Evolutionary conservation across 2,888 invertebrate genomes (phyloP).

Genomic region (Cephalotes varians): DNA sequence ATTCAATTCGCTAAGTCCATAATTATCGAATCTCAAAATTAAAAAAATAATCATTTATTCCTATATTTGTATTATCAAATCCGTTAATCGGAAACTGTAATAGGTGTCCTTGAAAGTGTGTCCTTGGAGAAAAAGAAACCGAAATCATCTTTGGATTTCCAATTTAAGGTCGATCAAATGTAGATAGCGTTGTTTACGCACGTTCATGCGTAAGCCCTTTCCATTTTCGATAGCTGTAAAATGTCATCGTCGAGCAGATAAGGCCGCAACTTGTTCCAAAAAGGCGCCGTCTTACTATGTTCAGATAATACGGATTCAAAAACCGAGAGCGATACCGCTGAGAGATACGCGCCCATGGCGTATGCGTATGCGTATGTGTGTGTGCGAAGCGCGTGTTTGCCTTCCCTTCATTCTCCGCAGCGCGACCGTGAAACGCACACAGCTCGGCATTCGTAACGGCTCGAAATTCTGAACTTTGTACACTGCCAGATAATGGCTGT

Average conservation of each 20-base stretch:
- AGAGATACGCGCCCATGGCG: constrained; percentile 11
- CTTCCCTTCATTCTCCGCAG: constrained; percentile 47
- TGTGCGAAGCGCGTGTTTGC: not conserved
- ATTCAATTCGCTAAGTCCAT: not conserved
- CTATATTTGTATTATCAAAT: not conserved
- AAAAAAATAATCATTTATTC: not conserved
- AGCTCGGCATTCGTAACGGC: constrained; percentile 44
- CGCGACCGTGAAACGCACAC: constrained; percentile 31
- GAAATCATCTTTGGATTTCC: not conserved
- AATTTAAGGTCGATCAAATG: not conserved
- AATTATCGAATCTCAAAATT: not conserved
- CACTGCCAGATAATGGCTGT: constrained; percentile 69
- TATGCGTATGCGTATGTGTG: not conserved
- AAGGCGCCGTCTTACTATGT: constrained; percentile 33
- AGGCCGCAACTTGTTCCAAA: constrained; percentile 32
- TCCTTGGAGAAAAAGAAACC: not conserved
- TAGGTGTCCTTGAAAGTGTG: too few relatives aligned
- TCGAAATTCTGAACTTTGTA: constrained; percentile 71
- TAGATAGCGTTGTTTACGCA: constrained; percentile 25
- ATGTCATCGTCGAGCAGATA: constrained; percentile 40
- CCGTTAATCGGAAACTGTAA: not conserved
- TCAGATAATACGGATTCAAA: constrained; percentile 21
- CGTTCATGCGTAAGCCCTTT: not conserved
- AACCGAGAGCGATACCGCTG: constrained; percentile 12
- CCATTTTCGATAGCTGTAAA: constrained; percentile 18